phyloP scores from a whole-genome alignment of 2,797 vertebrate species.

The Sternarchorhynchus goeldii region DNA sequence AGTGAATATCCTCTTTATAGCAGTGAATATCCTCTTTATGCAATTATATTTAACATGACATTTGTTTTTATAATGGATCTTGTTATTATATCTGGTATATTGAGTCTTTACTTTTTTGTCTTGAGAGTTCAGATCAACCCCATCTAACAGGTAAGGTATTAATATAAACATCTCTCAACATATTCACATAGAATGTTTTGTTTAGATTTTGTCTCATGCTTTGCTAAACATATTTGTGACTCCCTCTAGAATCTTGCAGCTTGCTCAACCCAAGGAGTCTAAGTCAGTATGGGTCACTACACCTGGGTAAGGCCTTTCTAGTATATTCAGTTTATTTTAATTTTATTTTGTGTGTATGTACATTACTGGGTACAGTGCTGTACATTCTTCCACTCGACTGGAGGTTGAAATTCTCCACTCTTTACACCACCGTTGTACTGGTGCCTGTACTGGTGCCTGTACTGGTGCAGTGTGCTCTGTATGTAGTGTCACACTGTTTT shows the following conservation, averaged over 20 bases:
- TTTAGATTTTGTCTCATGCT: no score
- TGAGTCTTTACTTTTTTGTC: neutral
- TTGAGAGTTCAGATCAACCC: slow-evolving; percentile 58
- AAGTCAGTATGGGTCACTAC: slow-evolving; percentile 69
- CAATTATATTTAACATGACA: no score
- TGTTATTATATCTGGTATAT: neutral
- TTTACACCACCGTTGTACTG: no score
- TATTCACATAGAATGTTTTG: neutral
- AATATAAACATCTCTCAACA: neutral
- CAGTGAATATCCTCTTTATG: neutral
- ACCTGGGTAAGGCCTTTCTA: slow-evolving; percentile 65
- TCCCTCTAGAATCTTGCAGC: slow-evolving; percentile 66
- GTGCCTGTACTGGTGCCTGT: no score
- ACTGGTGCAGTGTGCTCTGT: no score
- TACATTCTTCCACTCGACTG: no score
- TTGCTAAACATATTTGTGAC: neutral
- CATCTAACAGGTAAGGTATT: slow-evolving; percentile 65
- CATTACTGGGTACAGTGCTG: no score
- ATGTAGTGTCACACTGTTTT: no score
- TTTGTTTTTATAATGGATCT: no score
- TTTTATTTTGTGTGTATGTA: neutral
- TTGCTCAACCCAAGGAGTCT: slow-evolving; percentile 70
- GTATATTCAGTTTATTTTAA: no score
- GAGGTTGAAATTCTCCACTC: no score
- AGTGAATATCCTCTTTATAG: neutral